Conservation (phyloP, 2,113 vertebrate species). For the Corvus cornix region DNA sequence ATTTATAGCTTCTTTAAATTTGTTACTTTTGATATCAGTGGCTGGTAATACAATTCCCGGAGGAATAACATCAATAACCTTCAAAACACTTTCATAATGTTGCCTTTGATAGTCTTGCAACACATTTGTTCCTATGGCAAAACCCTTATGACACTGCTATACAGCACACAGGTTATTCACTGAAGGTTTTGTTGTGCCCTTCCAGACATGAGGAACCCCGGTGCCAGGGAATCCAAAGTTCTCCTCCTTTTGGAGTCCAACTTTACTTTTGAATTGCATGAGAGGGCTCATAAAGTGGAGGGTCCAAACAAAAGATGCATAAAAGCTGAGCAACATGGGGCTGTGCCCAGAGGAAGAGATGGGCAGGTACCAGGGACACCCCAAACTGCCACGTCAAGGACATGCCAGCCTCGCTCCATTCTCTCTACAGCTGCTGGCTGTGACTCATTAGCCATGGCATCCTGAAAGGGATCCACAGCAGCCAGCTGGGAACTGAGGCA, state of each 20-base stretch:
- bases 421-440: not conserved
- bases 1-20: conserved; percentile 65
- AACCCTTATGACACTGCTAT: not conserved
- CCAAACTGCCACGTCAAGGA: not conserved
- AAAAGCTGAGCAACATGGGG: not conserved
- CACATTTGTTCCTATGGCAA: not conserved
- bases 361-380: not conserved
- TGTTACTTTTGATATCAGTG: conserved; percentile 66
- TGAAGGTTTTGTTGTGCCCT: not conserved
- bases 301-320: not conserved
- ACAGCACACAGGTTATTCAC: conserved; percentile 2
- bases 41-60: conserved; percentile 57
- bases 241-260: not conserved
- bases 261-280: not conserved
- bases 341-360: not conserved
- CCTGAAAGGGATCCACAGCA: not conserved
- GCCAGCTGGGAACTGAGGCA: not conserved
- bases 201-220: not conserved
- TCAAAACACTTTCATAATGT: conserved; percentile 58
- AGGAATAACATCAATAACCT: conserved; percentile 51
- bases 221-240: not conserved
- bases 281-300: not conserved
- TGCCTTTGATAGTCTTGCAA: conserved; percentile 57
- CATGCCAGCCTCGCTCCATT: not conserved
- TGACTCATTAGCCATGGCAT: accelerated